Evolutionary conservation across 2,888 invertebrate species (phyloP), one percentile per base, ranked within the genome.

Genomic region (Ophion slaviceki): DNA sequence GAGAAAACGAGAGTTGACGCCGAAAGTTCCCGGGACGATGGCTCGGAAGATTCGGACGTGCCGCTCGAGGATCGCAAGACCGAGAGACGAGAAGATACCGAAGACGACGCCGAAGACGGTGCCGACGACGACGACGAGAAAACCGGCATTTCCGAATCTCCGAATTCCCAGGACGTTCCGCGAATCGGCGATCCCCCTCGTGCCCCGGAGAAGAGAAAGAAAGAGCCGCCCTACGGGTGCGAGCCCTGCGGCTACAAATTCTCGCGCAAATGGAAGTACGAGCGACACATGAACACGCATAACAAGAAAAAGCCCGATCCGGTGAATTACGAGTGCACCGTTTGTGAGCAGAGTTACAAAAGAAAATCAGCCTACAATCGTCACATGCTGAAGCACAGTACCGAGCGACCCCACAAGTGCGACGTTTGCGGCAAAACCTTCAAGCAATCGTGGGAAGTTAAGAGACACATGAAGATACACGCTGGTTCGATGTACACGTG

Each of bases 391-490:
- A 86, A 80, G 81, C 87, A 87, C 75, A 84, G 82, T 47, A 72
- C 72, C 11, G 57, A 86, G 6, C 82, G 74, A 40, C 82, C 84
- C 0, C 83, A 87, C 80, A 85, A 86, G 20, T 88, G 88, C 59
- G 80, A 80, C 24, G 72, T 72, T 0, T 88, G 88, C 70, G 87
- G 70, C 14, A 88, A 85, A 75, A 77, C 74, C 0, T 88, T 88
- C 84, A 88, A 87, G 59, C 62, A 86, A 10, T 79, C 86, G 0
- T 85, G 77, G 20, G 88, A 87, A 47, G 84, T 89, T 0, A 85
- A 76, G 40, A 86, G 81, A n/a, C 89, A 89, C 71, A 86, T 87
- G 78, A 80, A 86, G 32, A 88, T 87, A 28, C 88, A 89, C 75
- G 59, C 66, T 11, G 89, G 85, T 8, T 80, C 75, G 14, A 87